phyloP scores from a whole-genome alignment of 92 coral and sea anemone species.

The Diadumene lineata region DNA sequence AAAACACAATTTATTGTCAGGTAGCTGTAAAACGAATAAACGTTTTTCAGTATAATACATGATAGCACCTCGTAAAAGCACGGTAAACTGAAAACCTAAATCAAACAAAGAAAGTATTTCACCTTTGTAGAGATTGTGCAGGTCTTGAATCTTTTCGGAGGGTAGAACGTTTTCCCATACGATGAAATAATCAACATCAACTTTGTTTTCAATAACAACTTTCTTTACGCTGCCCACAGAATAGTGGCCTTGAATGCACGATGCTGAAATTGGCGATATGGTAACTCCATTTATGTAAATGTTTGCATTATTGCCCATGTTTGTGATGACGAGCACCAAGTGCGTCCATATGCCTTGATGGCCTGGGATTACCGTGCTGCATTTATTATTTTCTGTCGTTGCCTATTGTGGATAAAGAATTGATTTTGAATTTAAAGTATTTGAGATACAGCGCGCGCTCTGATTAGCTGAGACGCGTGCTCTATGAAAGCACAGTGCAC shows the following conservation, averaged over 20 bases:
- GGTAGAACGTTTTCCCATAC: conserved; percentile 11
- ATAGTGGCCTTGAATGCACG: background rate
- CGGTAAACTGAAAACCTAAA: background rate
- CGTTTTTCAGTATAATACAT: too few relatives aligned
- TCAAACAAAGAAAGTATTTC: background rate
- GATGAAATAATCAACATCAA: conserved; percentile 20
- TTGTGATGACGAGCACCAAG: conserved; percentile 5
- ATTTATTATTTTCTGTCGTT: conserved; percentile 1
- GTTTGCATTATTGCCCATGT: background rate
- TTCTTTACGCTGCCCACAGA: background rate
- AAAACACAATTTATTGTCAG: too few relatives aligned
- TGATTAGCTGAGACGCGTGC: too few relatives aligned
- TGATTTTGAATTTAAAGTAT: too few relatives aligned
- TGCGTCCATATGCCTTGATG: conserved; percentile 26
- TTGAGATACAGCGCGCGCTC: too few relatives aligned
- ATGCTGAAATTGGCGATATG: background rate
- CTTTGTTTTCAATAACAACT: conserved; percentile 6
- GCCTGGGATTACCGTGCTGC: background rate
- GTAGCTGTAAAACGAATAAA: too few relatives aligned
- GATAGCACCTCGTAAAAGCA: too few relatives aligned
- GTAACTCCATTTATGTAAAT: conserved; percentile 13
- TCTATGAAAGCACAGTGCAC: too few relatives aligned
- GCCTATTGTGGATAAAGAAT: too few relatives aligned
- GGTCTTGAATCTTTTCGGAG: background rate
- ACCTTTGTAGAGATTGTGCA: conserved; percentile 29